These are phyloP conservation scores for Anoura caudifer DNA, from an alignment of 2,113 vertebrate genomes.

Conservation along the genomic window DNA sequence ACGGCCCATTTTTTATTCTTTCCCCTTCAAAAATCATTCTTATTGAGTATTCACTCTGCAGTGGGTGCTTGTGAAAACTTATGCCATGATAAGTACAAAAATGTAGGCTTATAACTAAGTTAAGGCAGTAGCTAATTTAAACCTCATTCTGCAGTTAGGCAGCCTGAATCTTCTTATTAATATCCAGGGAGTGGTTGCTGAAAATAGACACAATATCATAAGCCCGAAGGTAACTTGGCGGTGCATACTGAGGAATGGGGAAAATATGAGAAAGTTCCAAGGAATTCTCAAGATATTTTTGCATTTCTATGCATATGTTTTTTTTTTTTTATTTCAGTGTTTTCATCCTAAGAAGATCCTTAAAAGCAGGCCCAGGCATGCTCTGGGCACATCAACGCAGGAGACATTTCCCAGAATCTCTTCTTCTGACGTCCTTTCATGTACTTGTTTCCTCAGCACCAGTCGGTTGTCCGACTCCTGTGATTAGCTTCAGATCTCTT, in stretches of 20 bases:
- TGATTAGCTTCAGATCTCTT: conserved; percentile 23
- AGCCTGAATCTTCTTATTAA: conserved; percentile 33
- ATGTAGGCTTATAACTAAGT: not conserved
- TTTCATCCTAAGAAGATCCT: conserved; percentile 4
- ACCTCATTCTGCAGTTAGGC: not conserved
- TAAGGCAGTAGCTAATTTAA: not conserved
- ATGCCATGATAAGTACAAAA: not conserved
- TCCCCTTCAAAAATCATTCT: not conserved
- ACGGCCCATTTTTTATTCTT: not conserved
- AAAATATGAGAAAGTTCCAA: not conserved
- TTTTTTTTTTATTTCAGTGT: not conserved
- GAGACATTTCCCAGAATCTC: not conserved
- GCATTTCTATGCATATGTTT: not conserved
- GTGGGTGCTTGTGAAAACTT: not conserved
- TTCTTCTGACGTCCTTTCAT: not conserved
- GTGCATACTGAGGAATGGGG: not conserved
- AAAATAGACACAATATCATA: conserved; percentile 33
- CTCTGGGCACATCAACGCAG: not conserved
- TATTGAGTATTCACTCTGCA: not conserved
- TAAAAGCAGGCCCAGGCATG: not conserved
- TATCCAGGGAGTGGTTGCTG: conserved; percentile 15
- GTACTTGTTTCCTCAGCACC: not conserved
- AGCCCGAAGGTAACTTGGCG: not conserved
- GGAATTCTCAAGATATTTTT: not conserved
- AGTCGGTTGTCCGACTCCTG: not conserved